phyloP scores from a whole-genome alignment of 2,113 vertebrate species.

The Scalopus aquaticus region DNA sequence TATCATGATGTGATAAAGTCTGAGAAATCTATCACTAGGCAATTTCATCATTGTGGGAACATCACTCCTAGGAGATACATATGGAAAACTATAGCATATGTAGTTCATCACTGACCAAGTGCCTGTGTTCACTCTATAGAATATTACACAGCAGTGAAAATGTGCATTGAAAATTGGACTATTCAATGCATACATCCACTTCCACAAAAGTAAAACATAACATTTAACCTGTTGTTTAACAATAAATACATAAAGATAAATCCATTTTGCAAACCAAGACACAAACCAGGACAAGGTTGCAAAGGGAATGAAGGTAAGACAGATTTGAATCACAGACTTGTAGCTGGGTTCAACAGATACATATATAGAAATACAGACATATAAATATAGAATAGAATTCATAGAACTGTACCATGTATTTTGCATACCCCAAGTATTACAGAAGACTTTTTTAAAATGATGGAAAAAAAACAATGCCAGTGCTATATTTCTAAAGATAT shows the following conservation, averaged over 20 bases:
- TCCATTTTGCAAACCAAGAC: no score
- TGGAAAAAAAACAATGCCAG: neutral
- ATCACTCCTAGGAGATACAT: no score
- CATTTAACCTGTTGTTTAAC: neutral
- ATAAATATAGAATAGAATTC: neutral
- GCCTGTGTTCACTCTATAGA: neutral
- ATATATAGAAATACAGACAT: no score
- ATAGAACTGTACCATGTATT: neutral
- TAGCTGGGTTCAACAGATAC: neutral
- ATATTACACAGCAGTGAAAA: neutral
- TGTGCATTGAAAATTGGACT: neutral
- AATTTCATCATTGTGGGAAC: no score
- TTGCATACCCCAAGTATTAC: neutral
- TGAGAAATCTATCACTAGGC: no score
- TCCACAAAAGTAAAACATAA: neutral
- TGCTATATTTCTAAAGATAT: neutral
- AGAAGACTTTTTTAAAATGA: neutral
- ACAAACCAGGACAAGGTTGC: neutral
- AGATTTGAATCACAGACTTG: neutral
- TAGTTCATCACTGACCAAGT: no score
- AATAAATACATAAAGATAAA: slow-evolving; percentile 3
- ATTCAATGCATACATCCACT: neutral
- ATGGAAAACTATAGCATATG: no score
- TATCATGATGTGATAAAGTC: no score
- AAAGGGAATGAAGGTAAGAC: neutral